These are phyloP conservation scores for Eonycteris spelaea DNA, from an alignment of 2,113 vertebrate species.

Conservation along the genomic window DNA sequence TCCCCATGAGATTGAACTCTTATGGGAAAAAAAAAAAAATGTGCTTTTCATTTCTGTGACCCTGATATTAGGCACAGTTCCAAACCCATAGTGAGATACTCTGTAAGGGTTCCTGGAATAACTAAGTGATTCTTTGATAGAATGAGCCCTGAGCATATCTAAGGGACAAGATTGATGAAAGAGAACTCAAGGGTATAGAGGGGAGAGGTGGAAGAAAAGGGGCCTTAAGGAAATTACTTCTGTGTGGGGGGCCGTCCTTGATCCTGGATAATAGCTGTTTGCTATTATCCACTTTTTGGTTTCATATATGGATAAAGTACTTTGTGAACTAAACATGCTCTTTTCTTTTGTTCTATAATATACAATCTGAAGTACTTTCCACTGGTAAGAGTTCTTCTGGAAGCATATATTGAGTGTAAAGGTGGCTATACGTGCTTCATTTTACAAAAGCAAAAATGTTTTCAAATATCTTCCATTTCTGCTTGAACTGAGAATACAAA, in stretches of 20 bases:
- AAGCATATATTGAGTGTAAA: conserved; percentile 18
- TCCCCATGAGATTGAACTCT: neutral
- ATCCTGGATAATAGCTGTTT: neutral
- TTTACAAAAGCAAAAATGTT: conserved; percentile 33
- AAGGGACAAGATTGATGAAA: neutral
- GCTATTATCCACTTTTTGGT: neutral
- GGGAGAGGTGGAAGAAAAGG: neutral
- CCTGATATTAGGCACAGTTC: neutral
- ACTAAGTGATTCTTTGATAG: neutral
- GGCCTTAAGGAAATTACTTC: neutral
- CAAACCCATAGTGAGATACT: neutral
- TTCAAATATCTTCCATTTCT: conserved; percentile 12
- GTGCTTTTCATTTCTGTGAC: neutral
- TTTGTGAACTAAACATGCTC: neutral
- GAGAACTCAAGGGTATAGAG: neutral
- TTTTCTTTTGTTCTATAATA: neutral
- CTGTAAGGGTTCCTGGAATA: neutral
- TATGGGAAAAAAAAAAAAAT: neutral
- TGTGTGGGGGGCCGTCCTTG: neutral
- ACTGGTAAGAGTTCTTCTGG: neutral
- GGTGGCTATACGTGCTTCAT: neutral
- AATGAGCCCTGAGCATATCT: neutral
- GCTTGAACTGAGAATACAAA: neutral
- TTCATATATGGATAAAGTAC: neutral
- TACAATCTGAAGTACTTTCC: neutral